phyloP scores from a whole-genome alignment of 2,113 vertebrate species.

The Brachyhypopomus occidentalis region DNA sequence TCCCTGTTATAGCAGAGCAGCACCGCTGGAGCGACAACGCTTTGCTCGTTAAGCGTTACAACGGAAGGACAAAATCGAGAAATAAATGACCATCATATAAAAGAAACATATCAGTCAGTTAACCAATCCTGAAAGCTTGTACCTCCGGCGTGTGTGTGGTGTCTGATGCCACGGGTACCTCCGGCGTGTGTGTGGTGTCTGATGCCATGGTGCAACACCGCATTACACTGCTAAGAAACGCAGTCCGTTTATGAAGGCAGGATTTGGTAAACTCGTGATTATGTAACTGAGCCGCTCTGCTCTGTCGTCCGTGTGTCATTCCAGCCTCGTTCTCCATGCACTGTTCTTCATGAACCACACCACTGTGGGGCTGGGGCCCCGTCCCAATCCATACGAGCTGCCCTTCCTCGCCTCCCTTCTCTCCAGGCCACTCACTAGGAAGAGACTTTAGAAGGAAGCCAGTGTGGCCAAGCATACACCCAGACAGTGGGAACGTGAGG shows the following conservation, averaged over 20 bases:
- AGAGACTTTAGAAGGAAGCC: conserved; percentile 4
- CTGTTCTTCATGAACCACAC: conserved; percentile 77
- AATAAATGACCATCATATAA: conserved; percentile 18
- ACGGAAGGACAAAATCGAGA: background rate
- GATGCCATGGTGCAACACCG: background rate
- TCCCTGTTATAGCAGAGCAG: background rate
- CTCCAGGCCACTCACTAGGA: conserved; percentile 15
- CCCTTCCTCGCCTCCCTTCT: conserved; percentile 29
- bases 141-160: conserved; percentile 24
- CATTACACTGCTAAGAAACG: conserved; percentile 21
- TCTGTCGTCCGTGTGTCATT: conserved; percentile 37
- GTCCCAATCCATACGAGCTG: conserved; percentile 44
- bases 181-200: conserved; percentile 14
- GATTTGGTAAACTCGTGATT: background rate
- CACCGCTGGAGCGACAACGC: background rate
- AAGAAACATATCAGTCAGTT: conserved; percentile 42
- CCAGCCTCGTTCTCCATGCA: conserved; percentile 71
- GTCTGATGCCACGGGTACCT: too few relatives aligned
- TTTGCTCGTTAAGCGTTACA: conserved; percentile 3
- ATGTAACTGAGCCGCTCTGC: background rate
- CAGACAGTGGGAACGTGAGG: conserved; percentile 20
- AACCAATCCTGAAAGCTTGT: conserved; percentile 33
- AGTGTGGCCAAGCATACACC: conserved; percentile 12
- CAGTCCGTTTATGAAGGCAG: conserved; percentile 34
- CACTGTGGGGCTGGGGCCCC: conserved; percentile 75